Percentiles rank a stretch among this genome's conserved stretches.
These are phyloP conservation scores for Crossocerus cetratus DNA, from an alignment of 2,888 invertebrate species.

Conservation along the genomic window DNA sequence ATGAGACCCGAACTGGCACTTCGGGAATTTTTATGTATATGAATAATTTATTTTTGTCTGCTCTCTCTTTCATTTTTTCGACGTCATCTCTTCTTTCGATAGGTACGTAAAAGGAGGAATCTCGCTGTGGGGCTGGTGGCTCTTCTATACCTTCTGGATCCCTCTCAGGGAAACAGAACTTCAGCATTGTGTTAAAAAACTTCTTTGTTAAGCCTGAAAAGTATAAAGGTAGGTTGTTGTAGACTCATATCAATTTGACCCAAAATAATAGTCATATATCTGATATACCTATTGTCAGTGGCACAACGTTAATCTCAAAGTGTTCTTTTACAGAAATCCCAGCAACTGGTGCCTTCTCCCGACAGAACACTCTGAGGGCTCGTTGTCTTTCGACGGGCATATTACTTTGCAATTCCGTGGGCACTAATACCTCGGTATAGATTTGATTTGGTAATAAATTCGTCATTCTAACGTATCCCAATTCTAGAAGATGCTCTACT, in stretches of 20 bases:
- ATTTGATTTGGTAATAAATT: constrained; percentile 96
- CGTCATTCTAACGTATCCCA: constrained; percentile 96
- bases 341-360: constrained; percentile 98
- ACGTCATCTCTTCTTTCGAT: constrained; percentile 94
- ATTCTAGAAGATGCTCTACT: constrained; percentile 96
- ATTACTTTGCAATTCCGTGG: constrained; percentile 88
- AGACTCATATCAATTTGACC: background rate
- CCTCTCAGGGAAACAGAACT: constrained; percentile 97
- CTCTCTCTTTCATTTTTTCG: constrained; percentile 98
- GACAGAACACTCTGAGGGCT: constrained; percentile 94
- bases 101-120: constrained; percentile 93
- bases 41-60: constrained; percentile 98
- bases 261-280: background rate
- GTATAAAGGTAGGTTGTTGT: background rate
- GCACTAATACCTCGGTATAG: constrained; percentile 92
- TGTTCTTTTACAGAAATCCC: constrained; percentile 99
- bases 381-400: constrained; percentile 93
- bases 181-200: constrained; percentile 97
- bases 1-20: constrained; percentile 94
- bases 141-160: constrained; percentile 90
- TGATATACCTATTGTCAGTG: constrained; percentile 87
- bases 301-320: constrained; percentile 98
- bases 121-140: constrained; percentile 80
- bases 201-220: constrained; percentile 90
- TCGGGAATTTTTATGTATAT: constrained; percentile 99